phyloP scores from a whole-genome alignment of 23 tunicate species.

The Corella eumyota region DNA sequence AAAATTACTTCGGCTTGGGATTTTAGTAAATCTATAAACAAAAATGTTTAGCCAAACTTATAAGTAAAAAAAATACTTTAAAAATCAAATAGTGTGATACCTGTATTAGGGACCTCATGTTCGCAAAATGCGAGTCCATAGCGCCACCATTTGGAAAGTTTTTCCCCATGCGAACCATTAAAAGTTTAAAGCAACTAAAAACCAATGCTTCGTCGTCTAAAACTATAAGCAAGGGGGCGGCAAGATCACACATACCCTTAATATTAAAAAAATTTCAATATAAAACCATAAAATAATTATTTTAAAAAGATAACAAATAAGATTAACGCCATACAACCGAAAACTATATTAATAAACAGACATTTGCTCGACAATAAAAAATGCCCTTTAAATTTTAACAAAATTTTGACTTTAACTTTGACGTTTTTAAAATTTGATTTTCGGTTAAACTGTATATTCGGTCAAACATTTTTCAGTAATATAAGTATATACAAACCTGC shows the following conservation, averaged over 20 bases:
- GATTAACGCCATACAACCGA: too few relatives aligned
- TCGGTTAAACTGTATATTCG: neutral
- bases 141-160: conserved; percentile 77
- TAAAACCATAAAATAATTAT: neutral
- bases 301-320: too few relatives aligned
- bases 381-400: too few relatives aligned
- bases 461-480: neutral
- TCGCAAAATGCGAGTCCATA: conserved; percentile 81
- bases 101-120: conserved; percentile 56
- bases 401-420: too few relatives aligned
- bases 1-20: too few relatives aligned
- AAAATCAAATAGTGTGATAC: too few relatives aligned
- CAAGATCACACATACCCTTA: conserved; percentile 94
- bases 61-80: too few relatives aligned
- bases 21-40: too few relatives aligned
- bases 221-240: conserved; percentile 78
- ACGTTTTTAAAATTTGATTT: too few relatives aligned
- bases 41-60: too few relatives aligned
- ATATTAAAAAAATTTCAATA: neutral
- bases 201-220: conserved; percentile 73
- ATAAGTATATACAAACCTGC: conserved; percentile 38
- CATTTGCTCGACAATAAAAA: too few relatives aligned
- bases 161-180: conserved; percentile 62
- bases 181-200: conserved; percentile 39
- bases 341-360: too few relatives aligned